phyloP scores from a whole-genome alignment of 2,888 invertebrate genomes.

The Cephus runcator region DNA sequence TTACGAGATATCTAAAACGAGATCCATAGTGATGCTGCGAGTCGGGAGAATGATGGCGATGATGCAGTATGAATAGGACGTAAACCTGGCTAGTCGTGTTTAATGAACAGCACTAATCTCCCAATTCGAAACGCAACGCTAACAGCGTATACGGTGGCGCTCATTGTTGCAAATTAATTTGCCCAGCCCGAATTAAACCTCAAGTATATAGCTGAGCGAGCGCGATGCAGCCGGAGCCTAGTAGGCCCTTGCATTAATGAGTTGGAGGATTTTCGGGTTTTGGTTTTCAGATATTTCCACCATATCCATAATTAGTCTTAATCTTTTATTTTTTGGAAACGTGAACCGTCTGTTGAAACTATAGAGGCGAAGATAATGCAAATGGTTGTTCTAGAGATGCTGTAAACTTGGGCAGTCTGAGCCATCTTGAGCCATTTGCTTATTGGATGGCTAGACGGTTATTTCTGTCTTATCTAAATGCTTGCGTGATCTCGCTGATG shows the following conservation, averaged over 20 bases:
- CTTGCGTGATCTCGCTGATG: too few species aligned
- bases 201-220: constrained; percentile 55
- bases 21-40: not conserved
- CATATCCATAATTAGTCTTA: not conserved
- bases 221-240: not conserved
- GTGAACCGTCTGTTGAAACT: too few species aligned
- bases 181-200: constrained; percentile 58
- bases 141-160: constrained; percentile 39
- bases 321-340: not conserved
- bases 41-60: not conserved
- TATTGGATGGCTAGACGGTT: too few species aligned
- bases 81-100: constrained; percentile 36
- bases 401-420: too few species aligned
- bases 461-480: too few species aligned
- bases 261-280: not conserved
- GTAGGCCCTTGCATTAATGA: not conserved
- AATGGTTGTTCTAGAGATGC: too few species aligned
- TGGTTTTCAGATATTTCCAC: not conserved
- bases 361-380: too few species aligned
- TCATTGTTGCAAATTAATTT: constrained; percentile 62
- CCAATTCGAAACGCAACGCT: constrained; percentile 47
- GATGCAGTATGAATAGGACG: not conserved
- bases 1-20: not conserved
- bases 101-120: constrained; percentile 61
- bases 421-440: too few species aligned